phyloP scores from a whole-genome alignment of 1,140 invertebrate species.

The Drosophila trapezifrons region DNA sequence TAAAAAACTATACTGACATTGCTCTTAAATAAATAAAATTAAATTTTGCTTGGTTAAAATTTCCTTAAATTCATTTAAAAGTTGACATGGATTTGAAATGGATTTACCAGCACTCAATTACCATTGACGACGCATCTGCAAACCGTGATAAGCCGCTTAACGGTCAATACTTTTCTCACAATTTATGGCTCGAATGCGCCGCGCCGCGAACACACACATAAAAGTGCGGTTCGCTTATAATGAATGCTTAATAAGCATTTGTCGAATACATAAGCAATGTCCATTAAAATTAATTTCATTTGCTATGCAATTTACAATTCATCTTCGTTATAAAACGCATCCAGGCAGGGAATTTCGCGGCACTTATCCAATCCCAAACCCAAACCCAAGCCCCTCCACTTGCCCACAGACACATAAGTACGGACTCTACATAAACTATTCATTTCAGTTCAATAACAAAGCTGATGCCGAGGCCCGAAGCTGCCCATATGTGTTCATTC shows the following conservation, averaged over 20 bases:
- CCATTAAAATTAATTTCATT: slow-evolving; percentile 64
- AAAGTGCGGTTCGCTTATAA: slow-evolving; percentile 51
- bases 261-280: slow-evolving; percentile 58
- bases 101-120: slow-evolving; percentile 51
- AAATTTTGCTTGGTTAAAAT: background rate
- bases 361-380: slow-evolving; percentile 27
- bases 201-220: slow-evolving; percentile 21
- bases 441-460: slow-evolving; percentile 63
- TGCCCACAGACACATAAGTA: slow-evolving; percentile 25
- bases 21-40: background rate
- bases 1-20: no score
- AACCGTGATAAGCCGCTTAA: slow-evolving; percentile 65
- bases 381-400: background rate
- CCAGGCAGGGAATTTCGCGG: slow-evolving; percentile 37
- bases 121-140: slow-evolving; percentile 29
- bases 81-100: slow-evolving; percentile 38
- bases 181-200: slow-evolving; percentile 36
- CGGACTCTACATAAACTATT: slow-evolving; percentile 56
- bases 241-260: slow-evolving; percentile 59
- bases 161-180: slow-evolving; percentile 51
- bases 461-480: slow-evolving; percentile 39
- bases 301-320: slow-evolving; percentile 61
- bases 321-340: slow-evolving; percentile 55
- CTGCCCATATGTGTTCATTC: slow-evolving; percentile 53
- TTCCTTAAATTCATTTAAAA: slow-evolving; percentile 11